phyloP scores from a whole-genome alignment of 2,797 vertebrate genomes.

The Sus cebifrons region DNA sequence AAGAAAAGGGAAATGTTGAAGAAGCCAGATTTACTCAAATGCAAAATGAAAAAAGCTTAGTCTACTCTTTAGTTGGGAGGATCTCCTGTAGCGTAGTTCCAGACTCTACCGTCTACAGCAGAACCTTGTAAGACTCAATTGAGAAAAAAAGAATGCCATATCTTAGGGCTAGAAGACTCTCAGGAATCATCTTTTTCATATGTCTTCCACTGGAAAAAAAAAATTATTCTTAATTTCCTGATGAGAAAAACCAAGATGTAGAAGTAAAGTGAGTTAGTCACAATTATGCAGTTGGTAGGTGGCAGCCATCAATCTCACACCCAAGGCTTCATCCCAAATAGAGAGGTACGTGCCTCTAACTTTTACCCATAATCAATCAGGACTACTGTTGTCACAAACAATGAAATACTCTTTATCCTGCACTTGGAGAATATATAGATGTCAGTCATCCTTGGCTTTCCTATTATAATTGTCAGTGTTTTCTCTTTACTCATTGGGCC shows the following conservation, averaged over 20 bases:
- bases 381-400: background rate
- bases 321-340: background rate
- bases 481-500: background rate
- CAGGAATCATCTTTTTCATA: background rate
- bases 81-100: background rate
- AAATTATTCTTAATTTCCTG: slow-evolving; percentile 12
- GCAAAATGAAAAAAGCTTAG: slow-evolving; percentile 9
- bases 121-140: background rate
- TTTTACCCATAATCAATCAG: background rate
- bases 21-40: slow-evolving; percentile 63
- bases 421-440: background rate
- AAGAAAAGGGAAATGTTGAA: slow-evolving; percentile 64
- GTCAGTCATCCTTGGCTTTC: background rate
- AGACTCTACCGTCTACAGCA: background rate
- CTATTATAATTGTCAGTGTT: background rate
- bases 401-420: background rate
- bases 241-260: background rate
- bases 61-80: slow-evolving; percentile 3
- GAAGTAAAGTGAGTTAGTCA: background rate
- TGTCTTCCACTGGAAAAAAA: background rate
- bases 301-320: background rate
- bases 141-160: background rate
- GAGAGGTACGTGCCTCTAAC: background rate
- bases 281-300: background rate
- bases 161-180: background rate